These are phyloP conservation scores for Ceratotherium simum DNA, from an alignment of 2,113 vertebrate genomes.

Conservation along the genomic window DNA sequence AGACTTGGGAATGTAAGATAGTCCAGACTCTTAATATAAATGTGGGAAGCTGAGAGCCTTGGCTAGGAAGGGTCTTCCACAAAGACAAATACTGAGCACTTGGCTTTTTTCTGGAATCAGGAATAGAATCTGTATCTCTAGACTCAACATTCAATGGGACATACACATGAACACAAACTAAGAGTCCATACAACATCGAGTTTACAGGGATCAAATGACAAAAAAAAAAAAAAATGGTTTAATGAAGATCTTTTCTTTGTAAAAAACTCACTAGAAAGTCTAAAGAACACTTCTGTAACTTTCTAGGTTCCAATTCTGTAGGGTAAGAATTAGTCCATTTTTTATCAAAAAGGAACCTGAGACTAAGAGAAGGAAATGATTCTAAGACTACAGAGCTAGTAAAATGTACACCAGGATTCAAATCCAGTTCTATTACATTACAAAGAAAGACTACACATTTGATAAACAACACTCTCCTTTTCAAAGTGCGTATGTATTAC, in stretches of 20 bases:
- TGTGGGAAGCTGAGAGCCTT: neutral
- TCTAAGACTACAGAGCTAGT: neutral
- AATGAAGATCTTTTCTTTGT: neutral
- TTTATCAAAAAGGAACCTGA: constrained; percentile 13
- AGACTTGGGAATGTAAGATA: neutral
- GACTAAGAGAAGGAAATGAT: neutral
- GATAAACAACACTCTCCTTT: constrained; percentile 61
- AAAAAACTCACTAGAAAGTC: neutral
- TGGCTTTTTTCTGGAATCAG: neutral
- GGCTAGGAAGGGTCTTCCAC: neutral
- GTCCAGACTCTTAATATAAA: neutral
- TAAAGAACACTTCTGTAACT: constrained; percentile 26
- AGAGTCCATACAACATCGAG: neutral
- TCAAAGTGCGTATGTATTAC: constrained; percentile 42
- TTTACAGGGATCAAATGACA: neutral
- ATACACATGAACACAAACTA: neutral
- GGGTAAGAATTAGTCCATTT: neutral
- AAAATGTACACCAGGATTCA: constrained; percentile 31
- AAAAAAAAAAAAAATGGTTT: neutral
- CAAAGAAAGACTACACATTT: neutral
- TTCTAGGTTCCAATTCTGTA: neutral
- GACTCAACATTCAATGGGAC: neutral
- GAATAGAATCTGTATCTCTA: neutral
- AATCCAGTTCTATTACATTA: neutral
- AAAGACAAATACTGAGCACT: neutral